Base-by-base conservation (phyloP, 2,888 invertebrate genomes). In the Yponomeuta sedellus region DNA sequence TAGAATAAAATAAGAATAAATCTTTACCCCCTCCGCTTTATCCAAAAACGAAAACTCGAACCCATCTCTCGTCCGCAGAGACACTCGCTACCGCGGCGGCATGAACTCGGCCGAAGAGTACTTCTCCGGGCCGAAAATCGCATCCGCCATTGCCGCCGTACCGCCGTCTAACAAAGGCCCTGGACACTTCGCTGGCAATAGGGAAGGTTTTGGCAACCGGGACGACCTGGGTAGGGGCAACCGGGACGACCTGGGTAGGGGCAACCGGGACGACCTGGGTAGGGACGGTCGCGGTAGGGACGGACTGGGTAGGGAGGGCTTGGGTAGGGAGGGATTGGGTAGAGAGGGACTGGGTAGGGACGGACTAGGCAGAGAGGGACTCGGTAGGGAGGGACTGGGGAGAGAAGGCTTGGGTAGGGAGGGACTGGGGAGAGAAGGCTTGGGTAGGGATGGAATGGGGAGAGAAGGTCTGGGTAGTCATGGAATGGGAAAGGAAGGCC, bases 31-130 rank as follows among this genome's bases (percentile, higher is more conserved):
- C 25, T 25, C 25, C 25, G 25, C 25, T 25, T 25, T 25, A 25
- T 25, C 25, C 25, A 25, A 1, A 25, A 25, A 25, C 25, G 5
- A 25, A 25, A 25, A 25, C 25, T 25, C 25, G 25, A 25, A 25
- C 25, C 16, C 59, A 4, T 25, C 20, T 22, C 39, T 20, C 16
- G 1, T 25, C 28, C 4, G 25, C 64, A 52, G 64, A 22, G 64
- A 64, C 56, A 56, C 64, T 19, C 64, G 64, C 28, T 52, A 56
- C 56, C 56, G 56, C 56, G 12, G 20, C 52, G 44, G 64, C 44
- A 66, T 75, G 0, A 67, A 77, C 0, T 83, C 88, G 2, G 66
- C 78, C 0, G 79, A 82, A 0, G 71, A 71, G 69, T 65, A 61
- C 56, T 72, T 73, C 12, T 76, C 80, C 22, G 16, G 56, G 19